Percentiles rank a stretch among this genome's conserved stretches.
phyloP scores from a whole-genome alignment of 2,797 vertebrate genomes.

The Helarctos malayanus region DNA sequence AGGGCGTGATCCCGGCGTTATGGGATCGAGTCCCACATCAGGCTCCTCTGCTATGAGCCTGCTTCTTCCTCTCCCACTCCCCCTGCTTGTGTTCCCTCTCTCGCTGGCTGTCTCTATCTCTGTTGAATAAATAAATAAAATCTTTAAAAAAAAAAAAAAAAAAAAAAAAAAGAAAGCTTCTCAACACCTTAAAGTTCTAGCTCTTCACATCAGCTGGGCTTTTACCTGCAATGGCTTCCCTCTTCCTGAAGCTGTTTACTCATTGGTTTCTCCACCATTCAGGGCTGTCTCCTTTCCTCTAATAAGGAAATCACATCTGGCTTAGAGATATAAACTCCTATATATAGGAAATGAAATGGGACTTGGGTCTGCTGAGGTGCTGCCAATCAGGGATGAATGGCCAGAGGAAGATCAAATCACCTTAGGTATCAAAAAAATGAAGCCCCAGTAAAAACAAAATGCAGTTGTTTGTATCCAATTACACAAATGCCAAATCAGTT shows the following conservation, averaged over 20 bases:
- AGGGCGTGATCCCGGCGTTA: no score
- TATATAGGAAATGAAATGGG: neutral
- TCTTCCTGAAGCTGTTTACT: neutral
- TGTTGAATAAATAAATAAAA: no score
- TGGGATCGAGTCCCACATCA: no score
- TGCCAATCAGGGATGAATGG: neutral
- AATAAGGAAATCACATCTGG: neutral
- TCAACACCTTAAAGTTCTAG: neutral
- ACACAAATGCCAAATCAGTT: neutral
- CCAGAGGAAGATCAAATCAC: neutral
- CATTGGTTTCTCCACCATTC: neutral
- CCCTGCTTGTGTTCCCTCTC: no score
- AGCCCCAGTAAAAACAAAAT: neutral
- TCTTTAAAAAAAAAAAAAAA: neutral
- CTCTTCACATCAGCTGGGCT: neutral
- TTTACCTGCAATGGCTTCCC: neutral
- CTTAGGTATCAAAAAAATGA: conserved; percentile 35
- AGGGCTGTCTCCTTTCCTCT: neutral
- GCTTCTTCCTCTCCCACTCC: no score
- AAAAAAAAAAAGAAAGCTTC: neutral
- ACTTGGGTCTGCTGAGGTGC: neutral
- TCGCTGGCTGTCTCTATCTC: no score
- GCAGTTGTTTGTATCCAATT: neutral
- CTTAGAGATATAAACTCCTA: neutral
- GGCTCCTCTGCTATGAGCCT: no score